Base-by-base conservation (phyloP, 2,113 vertebrate species). In the Lepisosteus oculatus region DNA sequence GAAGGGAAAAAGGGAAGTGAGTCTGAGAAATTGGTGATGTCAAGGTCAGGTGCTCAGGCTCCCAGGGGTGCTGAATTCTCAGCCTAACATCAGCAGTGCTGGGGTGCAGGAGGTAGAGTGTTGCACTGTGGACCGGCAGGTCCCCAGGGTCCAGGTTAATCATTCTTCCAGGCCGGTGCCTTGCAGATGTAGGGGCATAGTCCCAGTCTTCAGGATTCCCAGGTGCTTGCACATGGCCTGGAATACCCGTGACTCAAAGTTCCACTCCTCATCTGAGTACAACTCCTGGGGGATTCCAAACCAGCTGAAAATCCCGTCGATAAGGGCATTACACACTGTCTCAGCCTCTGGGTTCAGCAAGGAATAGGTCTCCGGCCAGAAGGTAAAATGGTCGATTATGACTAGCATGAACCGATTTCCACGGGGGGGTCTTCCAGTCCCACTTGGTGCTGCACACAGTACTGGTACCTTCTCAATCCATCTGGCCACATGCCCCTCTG, bases 81-180 rank as follows among this genome's bases (percentile, higher is more conserved):
- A 13, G 2, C 65, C 65, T 0, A 66, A 44, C 67, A 68, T 54
- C 7, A 68, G 13, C 2, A 68, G 43, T 11, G 45, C 43, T 5
- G 67, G 6, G 8, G 67, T 68, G 44, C 67, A 68, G 67, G 43
- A 5, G 3, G 67, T 68, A 3, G 67, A 55, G 9, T 68, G 43
- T 51, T 68, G 67, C n/a, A 51, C 67, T n/a, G 11, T 8, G 17
- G 67, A 1, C 2, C 2, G 45, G 55, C 2, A 3, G n/a, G n/a
- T 5, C 15, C 42, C 45, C 2, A 68, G 54, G 67, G 67, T 68
- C 9, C 64, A 1, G 44, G 9, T 43, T 2, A 66, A 66, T 4
- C 64, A 9, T 17, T 66, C 64, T 8, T 12, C 67, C 14, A 66
- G 44, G 11, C 64, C 64, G 15, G 9, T 15, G 15, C 64, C 17